Base-by-base conservation (phyloP, 2,797 vertebrate genomes). In the Mastacembelus armatus region DNA sequence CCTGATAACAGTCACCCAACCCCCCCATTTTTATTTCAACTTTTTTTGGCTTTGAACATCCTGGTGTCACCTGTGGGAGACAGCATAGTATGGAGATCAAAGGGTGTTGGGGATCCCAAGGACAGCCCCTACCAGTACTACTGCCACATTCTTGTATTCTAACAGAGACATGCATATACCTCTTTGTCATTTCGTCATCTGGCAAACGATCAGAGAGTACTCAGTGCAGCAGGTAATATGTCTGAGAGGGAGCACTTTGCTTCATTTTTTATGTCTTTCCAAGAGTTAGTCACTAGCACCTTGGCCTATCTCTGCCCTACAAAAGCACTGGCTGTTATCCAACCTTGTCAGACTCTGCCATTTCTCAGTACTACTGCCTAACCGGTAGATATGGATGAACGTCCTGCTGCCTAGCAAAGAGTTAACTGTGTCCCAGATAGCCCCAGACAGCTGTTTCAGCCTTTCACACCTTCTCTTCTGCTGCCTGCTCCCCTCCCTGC, bases 401-500 rank as follows among this genome's bases (percentile, higher is more conserved):
- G 7, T 74, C 47, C 61, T 63, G 66, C 65, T 26, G 56, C 26
- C 61, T 2, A 54, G 67, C 56, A 63, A 89, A 85, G 85, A 69
- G 89, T 90, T 91, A 90, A 91, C 71, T n/a, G 52, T 81, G 87
- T 86, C 87, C 87, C 74, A 85, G 70, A 82, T 86, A 81, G 76
- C 82, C 77, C 67, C 77, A 77, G 84, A 81, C 88, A 89, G 90
- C 87, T 90, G 87, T 86, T 90, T 83, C 82, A 88, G 85, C 83
- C 86, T 84, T 77, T 85, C 77, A 77, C 85, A 79, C 88, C 84
- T 85, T 83, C 86, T 71, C 87, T 84, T 77, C 78, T 75, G 80
- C 76, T 78, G 66, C 86, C 83, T 76, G 73, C 83, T 87, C 87
- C 88, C 80, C 91, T 87, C 89, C 92, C 90, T 82, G 80, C 90